A percentile compares a stretch with the other conserved stretches of the same genome.
These are phyloP conservation scores for Channa argus DNA, from an alignment of 2,113 vertebrate species.

Conservation along the genomic window DNA sequence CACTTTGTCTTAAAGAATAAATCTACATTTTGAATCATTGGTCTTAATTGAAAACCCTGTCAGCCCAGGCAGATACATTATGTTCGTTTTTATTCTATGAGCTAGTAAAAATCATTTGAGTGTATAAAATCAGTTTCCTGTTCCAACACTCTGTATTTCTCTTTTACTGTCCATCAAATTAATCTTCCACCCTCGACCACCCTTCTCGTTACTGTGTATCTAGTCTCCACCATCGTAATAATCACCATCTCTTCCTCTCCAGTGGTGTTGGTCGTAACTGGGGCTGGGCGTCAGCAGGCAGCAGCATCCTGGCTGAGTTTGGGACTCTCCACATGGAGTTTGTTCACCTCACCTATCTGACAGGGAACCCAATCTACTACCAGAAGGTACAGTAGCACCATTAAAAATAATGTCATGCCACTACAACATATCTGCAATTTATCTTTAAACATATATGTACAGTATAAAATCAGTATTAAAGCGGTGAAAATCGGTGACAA, in stretches of 20 bases:
- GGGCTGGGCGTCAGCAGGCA: conserved; percentile 98
- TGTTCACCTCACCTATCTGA: conserved; percentile 97
- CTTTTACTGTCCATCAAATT: not conserved
- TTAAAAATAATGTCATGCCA: no score
- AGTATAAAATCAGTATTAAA: no score
- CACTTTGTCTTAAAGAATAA: no score
- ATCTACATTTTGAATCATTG: no score
- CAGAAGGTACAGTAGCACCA: conserved; percentile 87
- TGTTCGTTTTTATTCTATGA: not conserved
- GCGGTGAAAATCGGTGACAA: no score
- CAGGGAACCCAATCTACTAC: conserved; percentile 94
- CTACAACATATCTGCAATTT: no score
- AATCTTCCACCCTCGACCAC: not conserved
- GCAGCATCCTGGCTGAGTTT: conserved; percentile 98
- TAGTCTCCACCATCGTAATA: no score
- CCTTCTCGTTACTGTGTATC: no score
- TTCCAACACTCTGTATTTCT: not conserved
- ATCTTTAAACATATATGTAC: no score
- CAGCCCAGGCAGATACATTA: no score
- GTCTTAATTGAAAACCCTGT: not conserved
- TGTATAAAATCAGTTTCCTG: not conserved
- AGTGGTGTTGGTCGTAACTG: conserved; percentile 98
- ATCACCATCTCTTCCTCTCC: conserved; percentile 1
- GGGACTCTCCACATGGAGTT: conserved; percentile 99
- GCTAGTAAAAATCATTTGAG: not conserved